Conservation (phyloP, 2,888 invertebrate species). For the Pocota personata region DNA sequence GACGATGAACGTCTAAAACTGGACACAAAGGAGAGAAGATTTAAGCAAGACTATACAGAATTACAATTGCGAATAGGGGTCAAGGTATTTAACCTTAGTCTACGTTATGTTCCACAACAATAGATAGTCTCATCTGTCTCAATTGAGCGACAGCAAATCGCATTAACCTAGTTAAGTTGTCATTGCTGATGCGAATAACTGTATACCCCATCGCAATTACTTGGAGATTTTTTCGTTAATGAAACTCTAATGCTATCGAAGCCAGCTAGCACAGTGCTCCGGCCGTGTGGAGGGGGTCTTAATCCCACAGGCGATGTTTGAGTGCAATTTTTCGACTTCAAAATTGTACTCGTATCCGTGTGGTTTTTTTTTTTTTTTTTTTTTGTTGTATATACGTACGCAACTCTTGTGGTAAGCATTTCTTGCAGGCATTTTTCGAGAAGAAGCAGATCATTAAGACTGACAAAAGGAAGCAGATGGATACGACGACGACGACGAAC, state of each 20-base stretch:
- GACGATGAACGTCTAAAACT: neutral
- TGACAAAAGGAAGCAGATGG: constrained; percentile 55
- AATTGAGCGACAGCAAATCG: constrained; percentile 42
- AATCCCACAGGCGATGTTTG: constrained; percentile 8
- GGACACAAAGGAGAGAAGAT: neutral
- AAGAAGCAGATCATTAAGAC: constrained; percentile 60
- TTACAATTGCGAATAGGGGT: constrained; percentile 31
- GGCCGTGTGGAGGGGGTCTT: neutral
- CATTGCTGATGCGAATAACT: constrained; percentile 27
- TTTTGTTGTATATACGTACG: neutral
- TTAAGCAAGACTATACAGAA: neutral
- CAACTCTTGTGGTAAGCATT: constrained; percentile 44
- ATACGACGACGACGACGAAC: constrained; percentile 13
- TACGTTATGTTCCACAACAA: constrained; percentile 9
- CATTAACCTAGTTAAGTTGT: constrained; percentile 52
- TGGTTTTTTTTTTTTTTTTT: constrained; percentile 17
- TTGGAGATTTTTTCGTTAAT: constrained; percentile 40
- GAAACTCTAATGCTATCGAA: constrained; percentile 24
- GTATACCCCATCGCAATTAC: constrained; percentile 21
- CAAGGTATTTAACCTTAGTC: constrained; percentile 58
- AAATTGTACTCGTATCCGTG: constrained; percentile 15
- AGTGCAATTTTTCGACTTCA: constrained; percentile 12
- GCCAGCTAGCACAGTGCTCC: neutral
- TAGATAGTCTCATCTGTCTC: neutral
- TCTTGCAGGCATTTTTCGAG: constrained; percentile 43